These are phyloP conservation scores for Amphiura filiformis DNA, from an alignment of 35 echinoderm and acorn worm genomes.

Conservation along the genomic window DNA sequence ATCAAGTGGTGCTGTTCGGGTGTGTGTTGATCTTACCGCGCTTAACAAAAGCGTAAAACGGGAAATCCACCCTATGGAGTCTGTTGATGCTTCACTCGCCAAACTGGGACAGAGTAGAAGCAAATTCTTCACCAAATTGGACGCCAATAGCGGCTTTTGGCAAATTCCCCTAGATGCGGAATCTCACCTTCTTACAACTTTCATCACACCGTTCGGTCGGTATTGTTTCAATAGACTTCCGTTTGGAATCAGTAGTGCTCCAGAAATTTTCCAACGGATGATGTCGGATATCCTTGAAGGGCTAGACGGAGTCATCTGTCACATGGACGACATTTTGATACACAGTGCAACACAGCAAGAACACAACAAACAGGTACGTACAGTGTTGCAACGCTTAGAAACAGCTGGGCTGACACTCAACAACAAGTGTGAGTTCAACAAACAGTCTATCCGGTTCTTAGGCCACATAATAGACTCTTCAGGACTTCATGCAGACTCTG, in stretches of 20 bases:
- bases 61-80: constrained; percentile 34
- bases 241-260: constrained; percentile 47
- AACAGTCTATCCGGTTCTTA: constrained; percentile 26
- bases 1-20: constrained; percentile 28
- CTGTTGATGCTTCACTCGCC: constrained; percentile 47
- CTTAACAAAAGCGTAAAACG: constrained; percentile 47
- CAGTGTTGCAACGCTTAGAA: constrained; percentile 23
- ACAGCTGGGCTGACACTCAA: constrained; percentile 60
- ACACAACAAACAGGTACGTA: constrained; percentile 45
- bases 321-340: constrained; percentile 77
- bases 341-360: constrained; percentile 34
- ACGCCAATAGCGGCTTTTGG: constrained; percentile 64
- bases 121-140: constrained; percentile 45
- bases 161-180: constrained; percentile 54
- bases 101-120: constrained; percentile 17
- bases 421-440: constrained; percentile 37
- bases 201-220: constrained; percentile 53
- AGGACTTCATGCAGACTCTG: constrained; percentile 27
- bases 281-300: constrained; percentile 59
- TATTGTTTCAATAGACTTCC: constrained; percentile 55
- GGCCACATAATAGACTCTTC: constrained; percentile 33
- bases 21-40: constrained; percentile 54
- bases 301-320: constrained; percentile 49
- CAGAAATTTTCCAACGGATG: constrained; percentile 49
- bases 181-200: constrained; percentile 47